Percentiles rank a stretch among this genome's conserved stretches.
Evolutionary conservation across 2,113 vertebrate genomes (phyloP).

Genomic region (Bufo bufo): DNA sequence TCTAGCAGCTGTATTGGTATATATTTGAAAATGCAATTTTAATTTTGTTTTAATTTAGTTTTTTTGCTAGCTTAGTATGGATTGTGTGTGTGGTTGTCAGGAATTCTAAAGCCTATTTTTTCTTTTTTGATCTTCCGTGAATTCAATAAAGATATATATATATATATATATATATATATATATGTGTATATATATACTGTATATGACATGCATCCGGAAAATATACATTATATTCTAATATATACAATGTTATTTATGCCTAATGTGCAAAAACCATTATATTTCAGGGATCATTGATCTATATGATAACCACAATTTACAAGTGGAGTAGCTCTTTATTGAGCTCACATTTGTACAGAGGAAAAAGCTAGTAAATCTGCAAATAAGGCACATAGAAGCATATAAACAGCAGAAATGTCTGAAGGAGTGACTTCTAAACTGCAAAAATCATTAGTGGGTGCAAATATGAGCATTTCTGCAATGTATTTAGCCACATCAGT

Average conservation of each 20-base stretch:
- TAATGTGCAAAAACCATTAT: slow-evolving; percentile 4
- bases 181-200: not conserved
- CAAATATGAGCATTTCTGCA: not conserved
- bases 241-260: not conserved
- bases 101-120: no score
- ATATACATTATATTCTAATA: not conserved
- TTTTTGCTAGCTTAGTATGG: no score
- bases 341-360: not conserved
- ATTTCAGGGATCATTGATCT: not conserved
- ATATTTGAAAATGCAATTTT: no score
- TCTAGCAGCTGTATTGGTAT: no score
- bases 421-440: not conserved
- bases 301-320: not conserved
- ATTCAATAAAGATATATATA: no score
- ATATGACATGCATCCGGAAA: not conserved
- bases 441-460: not conserved
- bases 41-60: no score
- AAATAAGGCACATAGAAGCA: not conserved
- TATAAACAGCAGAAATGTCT: not conserved
- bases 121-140: no score
- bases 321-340: not conserved
- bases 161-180: not conserved
- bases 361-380: not conserved
- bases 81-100: no score
- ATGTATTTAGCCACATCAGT: not conserved